A percentile compares a stretch with the other conserved stretches of the same genome.
These are phyloP conservation scores for Drosophila sp. DNA, from an alignment of 1,140 invertebrate species.

Conservation along the genomic window DNA sequence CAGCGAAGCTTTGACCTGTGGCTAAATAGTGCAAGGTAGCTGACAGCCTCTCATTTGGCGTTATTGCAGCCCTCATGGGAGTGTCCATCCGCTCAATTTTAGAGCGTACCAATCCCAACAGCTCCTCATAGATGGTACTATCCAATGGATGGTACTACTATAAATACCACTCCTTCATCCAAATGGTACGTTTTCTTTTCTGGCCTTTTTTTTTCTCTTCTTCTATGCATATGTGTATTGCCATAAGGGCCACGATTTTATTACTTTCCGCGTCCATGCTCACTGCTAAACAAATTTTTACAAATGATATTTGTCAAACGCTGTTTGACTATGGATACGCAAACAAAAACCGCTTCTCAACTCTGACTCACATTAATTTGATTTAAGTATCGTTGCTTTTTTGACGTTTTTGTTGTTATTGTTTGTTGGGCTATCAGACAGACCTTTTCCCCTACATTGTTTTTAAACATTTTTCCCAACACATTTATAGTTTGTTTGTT, in stretches of 20 bases:
- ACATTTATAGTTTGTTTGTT: slow-evolving; percentile 51
- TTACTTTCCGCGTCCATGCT: background rate
- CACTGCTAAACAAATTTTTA: background rate
- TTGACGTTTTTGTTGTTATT: slow-evolving; percentile 63
- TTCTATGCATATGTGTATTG: slow-evolving; percentile 7
- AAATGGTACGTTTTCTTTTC: too few species aligned
- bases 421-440: slow-evolving; percentile 61
- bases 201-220: background rate
- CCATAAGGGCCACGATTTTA: background rate
- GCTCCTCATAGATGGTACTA: background rate
- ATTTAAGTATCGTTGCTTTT: slow-evolving; percentile 58
- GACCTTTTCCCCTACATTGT: slow-evolving; percentile 50
- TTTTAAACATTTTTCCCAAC: slow-evolving; percentile 64
- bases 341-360: background rate
- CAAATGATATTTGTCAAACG: background rate
- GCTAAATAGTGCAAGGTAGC: slow-evolving; percentile 9
- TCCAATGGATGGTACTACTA: too few species aligned
- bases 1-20: slow-evolving; percentile 6
- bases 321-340: background rate
- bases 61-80: slow-evolving; percentile 15
- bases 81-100: slow-evolving; percentile 11
- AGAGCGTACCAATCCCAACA: background rate
- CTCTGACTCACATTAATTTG: slow-evolving; percentile 51
- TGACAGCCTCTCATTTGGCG: slow-evolving; percentile 16
- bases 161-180: too few species aligned